Evolutionary conservation across 2,113 vertebrate species (phyloP), one percentile per base, ranked within the genome.

Genomic region (Tachysurus fulvidraco): DNA sequence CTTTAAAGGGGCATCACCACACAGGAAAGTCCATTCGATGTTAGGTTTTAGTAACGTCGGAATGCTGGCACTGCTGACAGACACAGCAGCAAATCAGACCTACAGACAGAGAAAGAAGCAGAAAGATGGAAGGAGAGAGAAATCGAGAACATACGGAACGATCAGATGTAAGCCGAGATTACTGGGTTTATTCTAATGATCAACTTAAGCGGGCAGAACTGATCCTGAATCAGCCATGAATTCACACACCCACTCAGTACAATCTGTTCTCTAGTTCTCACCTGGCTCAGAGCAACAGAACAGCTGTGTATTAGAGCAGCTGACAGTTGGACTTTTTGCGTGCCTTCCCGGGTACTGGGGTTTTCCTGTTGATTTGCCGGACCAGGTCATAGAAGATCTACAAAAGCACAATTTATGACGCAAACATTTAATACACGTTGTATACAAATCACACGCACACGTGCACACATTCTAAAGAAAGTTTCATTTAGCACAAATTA

Each of bases 311-410:
- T 97, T 97, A 97, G 96, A 97, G 97, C 94, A 97, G 95, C 90
- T 95, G 96, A 95, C 97, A 97, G 17, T 95, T 96, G 25, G 96
- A 96, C 96, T 97, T 97, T 97, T 97, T 97, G 93, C 96, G 96
- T 91, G 95, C 93, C 93, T 97, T 97, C 92, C 96, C 96, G 92
- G 95, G 96, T 93, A 96, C 96, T 87, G 97, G 96, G 93, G 96
- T 97, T 97, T 97, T 97, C 95, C 96, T 97, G 95, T 97, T 97
- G 95, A 97, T 97, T 96, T 97, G 97, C 92, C 96, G 96, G 92
- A 97, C 97, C 95, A 97, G 95, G 94, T 97, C 97, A 94, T 97
- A 97, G 93, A 97, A 97, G 93, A 97, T 97, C 96, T 97, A 94
- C 23, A 54, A 50, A 81, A 17, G 50, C 16, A 88, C 16, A 85